These are phyloP conservation scores for Argopecten irradians DNA, from an alignment of 1,140 invertebrate species.

Conservation along the genomic window DNA sequence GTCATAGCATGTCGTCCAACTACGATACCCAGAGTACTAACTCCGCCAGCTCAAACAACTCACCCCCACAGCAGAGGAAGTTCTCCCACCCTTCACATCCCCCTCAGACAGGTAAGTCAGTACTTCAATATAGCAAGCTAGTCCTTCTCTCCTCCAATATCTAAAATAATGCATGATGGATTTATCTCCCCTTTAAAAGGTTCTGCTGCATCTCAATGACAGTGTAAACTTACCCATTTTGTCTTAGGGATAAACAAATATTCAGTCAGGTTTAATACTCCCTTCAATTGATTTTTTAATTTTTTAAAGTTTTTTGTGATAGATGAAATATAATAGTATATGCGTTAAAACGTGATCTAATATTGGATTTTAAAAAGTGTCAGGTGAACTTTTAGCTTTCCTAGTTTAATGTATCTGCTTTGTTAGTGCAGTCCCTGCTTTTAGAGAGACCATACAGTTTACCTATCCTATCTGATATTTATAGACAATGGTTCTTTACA, in stretches of 20 bases:
- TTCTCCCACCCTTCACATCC: slow-evolving; percentile 39
- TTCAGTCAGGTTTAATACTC: no score
- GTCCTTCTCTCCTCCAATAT: background rate
- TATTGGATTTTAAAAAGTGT: no score
- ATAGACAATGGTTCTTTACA: no score
- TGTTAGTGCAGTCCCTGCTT: background rate
- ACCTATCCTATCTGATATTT: no score
- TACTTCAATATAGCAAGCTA: background rate
- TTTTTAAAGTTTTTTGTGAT: no score
- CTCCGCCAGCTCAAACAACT: slow-evolving; percentile 41
- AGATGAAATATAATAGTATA: no score
- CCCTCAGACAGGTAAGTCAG: slow-evolving; percentile 58
- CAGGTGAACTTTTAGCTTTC: background rate
- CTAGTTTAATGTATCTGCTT: background rate
- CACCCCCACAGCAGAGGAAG: slow-evolving; percentile 38
- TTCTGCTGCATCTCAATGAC: background rate
- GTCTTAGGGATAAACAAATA: no score
- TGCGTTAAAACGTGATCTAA: no score
- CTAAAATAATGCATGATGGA: background rate
- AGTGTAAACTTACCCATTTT: no score
- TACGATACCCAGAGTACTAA: slow-evolving; percentile 83
- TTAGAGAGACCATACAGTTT: background rate
- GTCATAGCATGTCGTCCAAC: slow-evolving; percentile 80
- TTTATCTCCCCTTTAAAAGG: background rate
- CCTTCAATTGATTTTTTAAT: no score